phyloP scores from a whole-genome alignment of 1,140 invertebrate genomes.

The Pachypeltis micranthus region DNA sequence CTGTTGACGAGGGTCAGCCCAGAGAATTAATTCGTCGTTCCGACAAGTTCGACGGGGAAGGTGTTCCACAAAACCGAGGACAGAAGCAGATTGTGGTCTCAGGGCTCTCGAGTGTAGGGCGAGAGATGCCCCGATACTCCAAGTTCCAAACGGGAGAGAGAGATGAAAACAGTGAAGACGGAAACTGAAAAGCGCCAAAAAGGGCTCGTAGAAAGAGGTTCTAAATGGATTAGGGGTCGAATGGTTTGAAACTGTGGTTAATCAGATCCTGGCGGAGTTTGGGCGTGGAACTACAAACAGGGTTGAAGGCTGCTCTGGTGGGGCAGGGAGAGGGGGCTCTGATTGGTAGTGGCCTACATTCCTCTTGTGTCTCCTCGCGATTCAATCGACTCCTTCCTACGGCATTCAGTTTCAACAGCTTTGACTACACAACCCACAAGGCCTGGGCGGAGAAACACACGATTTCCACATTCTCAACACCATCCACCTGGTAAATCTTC shows the following conservation, averaged over 20 bases:
- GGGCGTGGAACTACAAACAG: not conserved
- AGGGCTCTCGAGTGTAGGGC: too few species aligned
- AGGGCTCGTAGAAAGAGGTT: not conserved
- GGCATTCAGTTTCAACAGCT: too few species aligned
- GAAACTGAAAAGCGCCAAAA: not conserved
- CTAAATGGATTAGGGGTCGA: slow-evolving; percentile 6
- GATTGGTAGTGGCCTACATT: slow-evolving; percentile 1
- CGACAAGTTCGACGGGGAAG: not conserved
- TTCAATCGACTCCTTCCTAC: too few species aligned
- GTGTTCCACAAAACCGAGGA: too few species aligned
- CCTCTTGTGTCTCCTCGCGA: too few species aligned
- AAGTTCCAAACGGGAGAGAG: not conserved
- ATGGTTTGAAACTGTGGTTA: slow-evolving; percentile 9
- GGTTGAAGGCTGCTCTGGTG: not conserved
- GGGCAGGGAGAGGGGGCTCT: not conserved
- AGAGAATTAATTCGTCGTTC: not conserved
- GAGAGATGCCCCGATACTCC: too few species aligned
- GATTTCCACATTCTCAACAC: too few species aligned
- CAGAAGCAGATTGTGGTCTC: too few species aligned
- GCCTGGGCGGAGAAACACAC: too few species aligned
- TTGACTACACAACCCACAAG: too few species aligned
- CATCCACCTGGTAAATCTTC: too few species aligned
- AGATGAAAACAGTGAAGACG: not conserved
- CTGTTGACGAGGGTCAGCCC: slow-evolving; percentile 1
- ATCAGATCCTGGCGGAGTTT: slow-evolving; percentile 5